Base-by-base conservation (phyloP, 2,888 invertebrate genomes). In the Melieria picta region DNA sequence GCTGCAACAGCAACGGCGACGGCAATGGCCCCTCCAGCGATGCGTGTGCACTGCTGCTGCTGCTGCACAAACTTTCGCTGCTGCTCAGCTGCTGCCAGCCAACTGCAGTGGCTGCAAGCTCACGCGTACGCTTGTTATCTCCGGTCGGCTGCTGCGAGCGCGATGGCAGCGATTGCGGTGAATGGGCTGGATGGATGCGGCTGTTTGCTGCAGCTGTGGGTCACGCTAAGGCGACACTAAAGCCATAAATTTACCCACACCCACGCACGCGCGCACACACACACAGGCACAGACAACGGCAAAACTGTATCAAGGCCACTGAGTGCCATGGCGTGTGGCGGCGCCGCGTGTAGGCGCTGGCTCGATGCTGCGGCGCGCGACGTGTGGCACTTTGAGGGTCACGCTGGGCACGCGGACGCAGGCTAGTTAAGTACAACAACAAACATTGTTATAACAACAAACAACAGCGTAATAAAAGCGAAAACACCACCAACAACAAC, bases 261-360 rank as follows among this genome's bases (percentile, higher is more conserved):
- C 30, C 30, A 30, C 30, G 2, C 30, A 30, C 30, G 2, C 2
- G 2, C 30, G 30, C 30, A 30, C 30, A 30, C 16, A 16, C 16
- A 16, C 30, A 30, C 30, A 30, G 30, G 3, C 30, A 30, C 2
- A 30, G 30, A 30, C 11, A 11, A n/a, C 45, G 45, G 48, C 58
- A 42, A 67, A 67, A 67, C 47, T 67, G 58, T 48, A 67, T 58
- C 67, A 67, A 67, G 67, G 67, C 13, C 65, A 57, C 43, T 43
- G 10, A 30, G 16, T 55, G 42, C 10, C 5, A 52, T 13, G 10
- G 30, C 30, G 30, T 30, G 30, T 30, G 30, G 30, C 30, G 30
- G 30, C 30, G 30, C 30, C 30, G 30, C 30, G 30, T 30, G 30
- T 30, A 30, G 30, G 30, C 30, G 30, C 30, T 30, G 30, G 30